A percentile compares a stretch with the other conserved stretches of the same genome.
phyloP scores from a whole-genome alignment of 92 coral and sea anemone species.

The Plumapathes pennacea region DNA sequence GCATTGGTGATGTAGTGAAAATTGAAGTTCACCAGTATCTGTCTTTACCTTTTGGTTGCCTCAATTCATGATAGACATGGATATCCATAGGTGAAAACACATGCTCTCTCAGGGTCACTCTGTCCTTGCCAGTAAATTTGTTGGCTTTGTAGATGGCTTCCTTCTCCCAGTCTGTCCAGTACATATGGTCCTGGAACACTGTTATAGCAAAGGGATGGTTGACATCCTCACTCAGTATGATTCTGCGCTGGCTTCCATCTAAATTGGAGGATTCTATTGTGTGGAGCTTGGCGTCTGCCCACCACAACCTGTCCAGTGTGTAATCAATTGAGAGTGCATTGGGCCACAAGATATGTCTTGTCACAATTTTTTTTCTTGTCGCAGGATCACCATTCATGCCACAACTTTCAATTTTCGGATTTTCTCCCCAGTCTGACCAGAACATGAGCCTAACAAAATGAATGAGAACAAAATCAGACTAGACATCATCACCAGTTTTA shows the following conservation, averaged over 20 bases:
- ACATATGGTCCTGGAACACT: slow-evolving; percentile 75
- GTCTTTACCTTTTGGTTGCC: slow-evolving; percentile 69
- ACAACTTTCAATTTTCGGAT: slow-evolving; percentile 81
- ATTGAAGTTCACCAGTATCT: no score
- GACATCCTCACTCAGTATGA: slow-evolving; percentile 52
- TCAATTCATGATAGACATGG: slow-evolving; percentile 70
- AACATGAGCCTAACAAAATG: slow-evolving; percentile 63
- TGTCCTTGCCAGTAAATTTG: slow-evolving; percentile 80
- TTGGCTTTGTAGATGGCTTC: slow-evolving; percentile 75
- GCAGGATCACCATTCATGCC: slow-evolving; percentile 83
- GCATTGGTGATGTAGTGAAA: no score
- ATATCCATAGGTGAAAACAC: slow-evolving; percentile 76
- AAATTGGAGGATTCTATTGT: slow-evolving; percentile 80
- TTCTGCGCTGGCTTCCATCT: slow-evolving; percentile 64
- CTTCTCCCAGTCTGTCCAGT: slow-evolving; percentile 80
- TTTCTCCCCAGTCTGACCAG: slow-evolving; percentile 88
- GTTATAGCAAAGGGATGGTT: slow-evolving; percentile 79
- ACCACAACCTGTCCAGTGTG: slow-evolving; percentile 70
- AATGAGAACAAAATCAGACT: neutral
- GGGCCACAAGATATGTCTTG: slow-evolving; percentile 69
- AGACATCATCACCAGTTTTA: no score
- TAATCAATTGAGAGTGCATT: slow-evolving; percentile 87
- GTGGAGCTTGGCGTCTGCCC: slow-evolving; percentile 91
- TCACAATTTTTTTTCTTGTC: slow-evolving; percentile 51
- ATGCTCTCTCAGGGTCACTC: slow-evolving; percentile 36